Base-by-base conservation (phyloP, 2,113 vertebrate genomes). In the Spermophilus dauricus region DNA sequence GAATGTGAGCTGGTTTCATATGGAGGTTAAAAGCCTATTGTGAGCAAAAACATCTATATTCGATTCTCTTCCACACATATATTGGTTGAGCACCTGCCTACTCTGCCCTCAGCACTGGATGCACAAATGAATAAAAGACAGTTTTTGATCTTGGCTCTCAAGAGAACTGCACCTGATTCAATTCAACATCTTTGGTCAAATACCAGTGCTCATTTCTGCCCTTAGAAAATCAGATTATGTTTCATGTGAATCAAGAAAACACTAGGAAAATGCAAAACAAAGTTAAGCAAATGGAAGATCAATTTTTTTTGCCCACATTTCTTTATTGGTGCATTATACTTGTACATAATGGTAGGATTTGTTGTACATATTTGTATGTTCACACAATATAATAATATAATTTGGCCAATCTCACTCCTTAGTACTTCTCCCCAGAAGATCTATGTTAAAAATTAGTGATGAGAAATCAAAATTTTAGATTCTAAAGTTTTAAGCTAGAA, bases 401-500 rank as follows among this genome's bases (percentile, higher is more conserved):
- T 63, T 63, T 63, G 61, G 61, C 61, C 61, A 63, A 63, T 63
- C 61, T 63, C 24, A 63, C 61, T 63, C 61, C 61, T 26, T 63
- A 63, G 61, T 26, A 63, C 61, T 26, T 63, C 24, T 26, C 20
- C 61, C 17, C 42, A 51, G 67, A 78, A 70, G 34, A 70, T 90
- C 32, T 63, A 42, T 51, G 86, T 94, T 78, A 77, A 83, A 89
- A 94, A 78, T 51, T 65, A 87, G 6, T 8, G 5, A 42, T 67
- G 48, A 69, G n/a, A 39, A 65, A 72, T 48, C 1, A 39, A 32
- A 42, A 4, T 39, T 95, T 91, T 70, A 94, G 37, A 89, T 86
- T 94, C 63, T 18, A 37, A 81, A 69, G 12, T 89, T 34, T 90
- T 94, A 78, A 48, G 32, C 72, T 24, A 97, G 39, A 88, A 92